Evolutionary conservation across 2,797 vertebrate species (phyloP).

Genomic region (Philypnodon macrostomus): DNA sequence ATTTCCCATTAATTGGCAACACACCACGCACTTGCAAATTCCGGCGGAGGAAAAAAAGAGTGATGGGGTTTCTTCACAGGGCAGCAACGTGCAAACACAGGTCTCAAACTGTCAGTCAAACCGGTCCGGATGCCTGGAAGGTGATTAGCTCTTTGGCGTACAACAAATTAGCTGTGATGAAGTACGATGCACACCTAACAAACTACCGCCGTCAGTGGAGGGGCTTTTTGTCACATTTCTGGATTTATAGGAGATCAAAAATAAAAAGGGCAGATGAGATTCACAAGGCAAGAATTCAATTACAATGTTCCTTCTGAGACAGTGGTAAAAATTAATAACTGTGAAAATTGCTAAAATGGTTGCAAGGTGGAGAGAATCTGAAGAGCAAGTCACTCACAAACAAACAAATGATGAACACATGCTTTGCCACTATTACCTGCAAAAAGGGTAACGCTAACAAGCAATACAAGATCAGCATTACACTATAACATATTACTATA

Average conservation of each 20-base stretch:
- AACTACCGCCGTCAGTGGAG: constrained; percentile 16
- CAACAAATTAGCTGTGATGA: constrained; percentile 56
- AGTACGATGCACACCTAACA: constrained; percentile 23
- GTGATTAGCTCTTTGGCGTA: constrained; percentile 53
- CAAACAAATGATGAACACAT: no score
- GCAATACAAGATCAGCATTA: no score
- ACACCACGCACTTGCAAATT: constrained; percentile 41
- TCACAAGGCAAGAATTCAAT: constrained; percentile 6
- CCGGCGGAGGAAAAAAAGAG: constrained; percentile 41
- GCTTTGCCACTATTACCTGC: no score
- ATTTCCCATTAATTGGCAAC: constrained; percentile 52
- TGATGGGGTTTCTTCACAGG: constrained; percentile 37
- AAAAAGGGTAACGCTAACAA: no score
- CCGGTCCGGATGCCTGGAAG: constrained; percentile 38
- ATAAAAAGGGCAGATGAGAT: constrained; percentile 10
- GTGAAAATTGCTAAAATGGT: constrained; percentile 54
- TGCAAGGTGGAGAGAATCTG: constrained; percentile 28
- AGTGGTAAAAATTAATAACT: constrained; percentile 45
- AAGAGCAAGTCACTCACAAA: constrained; percentile 32
- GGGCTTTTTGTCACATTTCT: constrained; percentile 1
- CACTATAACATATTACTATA: no score
- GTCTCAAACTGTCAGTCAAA: constrained; percentile 59
- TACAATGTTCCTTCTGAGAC: constrained; percentile 13
- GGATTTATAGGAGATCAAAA: not conserved
- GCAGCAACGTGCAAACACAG: constrained; percentile 25